Percentiles rank a stretch among this genome's conserved stretches.
These are phyloP conservation scores for Oreochromis mossambicus DNA, from an alignment of 2,797 vertebrate genomes.

Conservation along the genomic window DNA sequence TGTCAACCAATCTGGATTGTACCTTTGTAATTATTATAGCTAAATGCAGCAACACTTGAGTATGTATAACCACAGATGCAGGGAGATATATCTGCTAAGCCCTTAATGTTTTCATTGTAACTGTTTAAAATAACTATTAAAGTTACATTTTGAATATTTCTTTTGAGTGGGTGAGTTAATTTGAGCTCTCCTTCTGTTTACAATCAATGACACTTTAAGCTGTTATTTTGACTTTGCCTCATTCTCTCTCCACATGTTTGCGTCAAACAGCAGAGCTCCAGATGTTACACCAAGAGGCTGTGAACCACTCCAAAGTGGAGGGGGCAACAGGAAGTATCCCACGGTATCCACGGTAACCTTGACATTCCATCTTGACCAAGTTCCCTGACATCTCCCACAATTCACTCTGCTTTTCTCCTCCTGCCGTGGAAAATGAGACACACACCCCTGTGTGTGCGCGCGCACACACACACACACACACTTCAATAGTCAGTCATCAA, in stretches of 20 bases:
- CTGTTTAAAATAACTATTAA: not conserved
- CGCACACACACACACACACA: not conserved
- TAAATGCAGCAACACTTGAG: not conserved
- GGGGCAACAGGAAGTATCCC: conserved; percentile 71
- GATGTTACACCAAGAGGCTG: conserved; percentile 66
- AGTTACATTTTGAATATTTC: not conserved
- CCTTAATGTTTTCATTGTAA: not conserved
- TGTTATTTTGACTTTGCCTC: conserved; percentile 15
- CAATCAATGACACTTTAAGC: conserved; percentile 10
- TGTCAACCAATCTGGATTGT: not conserved
- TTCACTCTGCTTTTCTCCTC: conserved; percentile 39
- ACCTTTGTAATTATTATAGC: not conserved
- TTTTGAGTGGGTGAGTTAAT: not conserved
- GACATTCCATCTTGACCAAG: conserved; percentile 71
- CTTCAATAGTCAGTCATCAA: not conserved
- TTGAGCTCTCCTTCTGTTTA: conserved; percentile 1
- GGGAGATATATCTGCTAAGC: not conserved
- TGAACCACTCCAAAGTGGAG: conserved; percentile 36
- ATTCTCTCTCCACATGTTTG: conserved; percentile 42
- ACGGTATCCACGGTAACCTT: conserved; percentile 76
- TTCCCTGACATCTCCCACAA: conserved; percentile 71
- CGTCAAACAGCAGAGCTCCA: conserved; percentile 54
- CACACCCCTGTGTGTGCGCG: not conserved
- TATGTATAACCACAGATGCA: not conserved
- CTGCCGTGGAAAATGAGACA: conserved; percentile 10